Percentiles rank a stretch among this genome's conserved stretches.
phyloP scores from a whole-genome alignment of 1,140 invertebrate species.

The Zeugodacus cucurbitae region DNA sequence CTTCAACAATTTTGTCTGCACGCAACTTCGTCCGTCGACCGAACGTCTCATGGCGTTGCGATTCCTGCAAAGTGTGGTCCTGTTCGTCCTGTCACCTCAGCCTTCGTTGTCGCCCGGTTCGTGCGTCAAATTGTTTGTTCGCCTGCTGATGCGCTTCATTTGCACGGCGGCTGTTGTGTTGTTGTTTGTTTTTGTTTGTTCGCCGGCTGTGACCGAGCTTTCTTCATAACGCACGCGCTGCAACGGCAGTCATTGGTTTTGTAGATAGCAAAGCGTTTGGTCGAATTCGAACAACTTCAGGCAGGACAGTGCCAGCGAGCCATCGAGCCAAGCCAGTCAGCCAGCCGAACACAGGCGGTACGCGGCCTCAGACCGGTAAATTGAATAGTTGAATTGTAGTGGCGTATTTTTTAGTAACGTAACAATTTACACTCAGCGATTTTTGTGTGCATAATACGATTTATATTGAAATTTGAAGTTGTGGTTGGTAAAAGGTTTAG shows the following conservation, averaged over 20 bases:
- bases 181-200: not conserved
- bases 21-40: not conserved
- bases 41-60: not conserved
- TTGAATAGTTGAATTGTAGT: not conserved
- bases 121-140: constrained; percentile 3
- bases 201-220: constrained; percentile 39
- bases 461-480: too few relatives aligned
- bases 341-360: not conserved
- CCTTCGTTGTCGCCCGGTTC: not conserved
- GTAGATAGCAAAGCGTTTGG: constrained; percentile 42
- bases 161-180: not conserved
- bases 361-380: constrained; percentile 24
- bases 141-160: not conserved
- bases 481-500: too few relatives aligned
- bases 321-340: constrained; percentile 7
- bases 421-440: not conserved
- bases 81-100: not conserved
- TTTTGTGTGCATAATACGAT: not conserved
- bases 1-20: not conserved
- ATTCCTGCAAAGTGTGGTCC: not conserved
- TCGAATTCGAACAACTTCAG: not conserved
- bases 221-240: constrained; percentile 37
- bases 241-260: constrained; percentile 39
- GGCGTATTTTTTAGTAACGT: not conserved
- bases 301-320: not conserved